Conservation (phyloP, 2,113 vertebrate species). For the Scophthalmus maximus region DNA sequence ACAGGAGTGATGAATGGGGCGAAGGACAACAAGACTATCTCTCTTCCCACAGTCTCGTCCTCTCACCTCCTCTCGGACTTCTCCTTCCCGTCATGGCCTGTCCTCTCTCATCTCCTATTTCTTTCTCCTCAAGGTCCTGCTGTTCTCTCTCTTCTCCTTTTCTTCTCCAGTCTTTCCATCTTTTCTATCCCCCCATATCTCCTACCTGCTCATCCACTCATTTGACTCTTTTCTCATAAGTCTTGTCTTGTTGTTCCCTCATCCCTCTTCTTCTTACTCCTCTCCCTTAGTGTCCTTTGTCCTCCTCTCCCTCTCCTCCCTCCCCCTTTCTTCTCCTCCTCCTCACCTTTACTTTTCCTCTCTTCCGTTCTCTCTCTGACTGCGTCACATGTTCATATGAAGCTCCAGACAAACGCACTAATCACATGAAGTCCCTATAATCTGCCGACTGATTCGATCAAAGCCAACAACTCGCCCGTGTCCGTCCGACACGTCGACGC, state of each 20-base stretch:
- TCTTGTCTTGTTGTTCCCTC: not conserved
- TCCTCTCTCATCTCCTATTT: not conserved
- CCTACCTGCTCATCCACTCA: not conserved
- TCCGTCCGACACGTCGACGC: constrained; percentile 35
- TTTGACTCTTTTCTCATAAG: not conserved
- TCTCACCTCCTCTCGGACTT: constrained; percentile 13
- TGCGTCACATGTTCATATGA: constrained; percentile 12
- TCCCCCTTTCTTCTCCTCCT: not conserved
- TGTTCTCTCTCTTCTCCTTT: not conserved
- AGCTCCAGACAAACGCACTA: constrained; percentile 30
- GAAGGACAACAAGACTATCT: constrained; percentile 7
- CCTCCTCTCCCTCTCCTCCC: not conserved
- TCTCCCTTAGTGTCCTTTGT: not conserved
- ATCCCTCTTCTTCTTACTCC: not conserved
- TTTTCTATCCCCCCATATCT: not conserved
- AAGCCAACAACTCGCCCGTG: constrained; percentile 29
- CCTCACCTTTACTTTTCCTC: not conserved
- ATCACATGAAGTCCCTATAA: constrained; percentile 57
- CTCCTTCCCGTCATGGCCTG: not conserved
- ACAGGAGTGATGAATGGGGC: constrained; percentile 34
- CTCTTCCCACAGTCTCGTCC: constrained; percentile 7
- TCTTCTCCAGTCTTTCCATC: no score
- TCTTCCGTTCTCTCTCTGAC: not conserved
- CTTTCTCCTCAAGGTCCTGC: not conserved
- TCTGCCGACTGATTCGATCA: constrained; percentile 58